Base-by-base conservation (phyloP, 2,113 vertebrate genomes). In the Helogale parvula region DNA sequence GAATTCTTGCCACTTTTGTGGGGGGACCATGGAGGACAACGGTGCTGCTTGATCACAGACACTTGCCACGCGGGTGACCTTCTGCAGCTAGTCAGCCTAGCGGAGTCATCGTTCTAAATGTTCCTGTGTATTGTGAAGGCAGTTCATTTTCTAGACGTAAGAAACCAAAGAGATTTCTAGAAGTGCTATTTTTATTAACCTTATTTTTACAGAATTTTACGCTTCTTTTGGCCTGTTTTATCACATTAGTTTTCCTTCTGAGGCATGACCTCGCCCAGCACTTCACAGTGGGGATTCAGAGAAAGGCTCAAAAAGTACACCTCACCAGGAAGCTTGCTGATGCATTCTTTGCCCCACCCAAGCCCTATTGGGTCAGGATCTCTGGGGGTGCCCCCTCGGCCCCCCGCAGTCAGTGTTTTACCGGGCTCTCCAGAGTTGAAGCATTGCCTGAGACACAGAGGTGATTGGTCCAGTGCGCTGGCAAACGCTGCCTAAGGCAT, bases 121-220 rank as follows among this genome's bases (percentile, higher is more conserved):
- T 87, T 96, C 47, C 16, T 19, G 17, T 23, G 13, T 50, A 33
- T 90, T 69, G 63, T 66, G 45, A 29, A 88, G 60, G 23, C 72
- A 7, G 50, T 92, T 96, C 93, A 45, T 81, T 96, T 97, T 90
- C 45, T 33, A 94, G 27, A 76, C 35, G 6, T 50, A 31, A 68
- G 68, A 79, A 72, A 80, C 41, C 29, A 68, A n/a, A 83, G 76
- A 89, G 69, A 41, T 47, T 35, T 65, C 57, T 45, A 66, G 69
- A 69, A 89, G 63, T 16, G 35, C 25, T 41, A 2, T 88, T 87
- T 91, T 84, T 72, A 76, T 80, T 45, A 89, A 77, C 63, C 29
- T 31, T 19, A 7, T 63, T 71, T 90, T 96, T 74, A 41, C 1
- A 65, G 21, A 74, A 41, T 25, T 7, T 72, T 41, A 27, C 27